phyloP scores from a whole-genome alignment of 2,797 vertebrate species.

The Cacajao melanocephalus region DNA sequence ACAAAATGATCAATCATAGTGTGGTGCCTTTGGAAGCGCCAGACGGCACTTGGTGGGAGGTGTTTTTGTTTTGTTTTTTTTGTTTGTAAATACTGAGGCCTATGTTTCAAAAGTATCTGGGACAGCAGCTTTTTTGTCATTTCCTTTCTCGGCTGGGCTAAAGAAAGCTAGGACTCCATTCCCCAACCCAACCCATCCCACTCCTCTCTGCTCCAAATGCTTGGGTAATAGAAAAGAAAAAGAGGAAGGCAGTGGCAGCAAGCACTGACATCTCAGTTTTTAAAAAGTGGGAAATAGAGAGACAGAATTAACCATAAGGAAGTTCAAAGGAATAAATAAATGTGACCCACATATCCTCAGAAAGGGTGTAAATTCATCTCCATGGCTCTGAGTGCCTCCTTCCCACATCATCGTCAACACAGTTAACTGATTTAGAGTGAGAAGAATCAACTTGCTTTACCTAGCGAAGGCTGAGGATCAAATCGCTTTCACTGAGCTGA shows the following conservation, averaged over 20 bases:
- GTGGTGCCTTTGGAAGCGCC: slow-evolving; percentile 2
- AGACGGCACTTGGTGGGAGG: not conserved
- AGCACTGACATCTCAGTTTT: not conserved
- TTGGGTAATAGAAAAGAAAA: not conserved
- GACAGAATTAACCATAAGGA: not conserved
- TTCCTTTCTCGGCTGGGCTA: not conserved
- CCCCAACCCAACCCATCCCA: not conserved
- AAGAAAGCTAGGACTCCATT: not conserved
- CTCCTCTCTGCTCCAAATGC: not conserved
- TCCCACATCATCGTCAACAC: not conserved
- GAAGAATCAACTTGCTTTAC: not conserved
- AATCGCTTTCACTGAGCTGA: not conserved
- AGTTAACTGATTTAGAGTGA: not conserved
- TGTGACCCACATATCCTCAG: not conserved
- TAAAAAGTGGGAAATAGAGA: not conserved
- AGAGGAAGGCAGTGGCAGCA: not conserved
- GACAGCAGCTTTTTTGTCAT: not conserved
- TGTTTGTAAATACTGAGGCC: not conserved
- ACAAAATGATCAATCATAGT: not conserved
- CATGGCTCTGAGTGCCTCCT: not conserved
- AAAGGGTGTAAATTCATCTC: not conserved
- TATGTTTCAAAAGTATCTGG: slow-evolving; percentile 17
- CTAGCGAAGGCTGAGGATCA: not conserved
- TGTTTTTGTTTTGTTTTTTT: not conserved
- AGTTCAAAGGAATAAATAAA: slow-evolving; percentile 19